phyloP scores from a whole-genome alignment of 2,888 invertebrate genomes.

The Tenthredo notha region DNA sequence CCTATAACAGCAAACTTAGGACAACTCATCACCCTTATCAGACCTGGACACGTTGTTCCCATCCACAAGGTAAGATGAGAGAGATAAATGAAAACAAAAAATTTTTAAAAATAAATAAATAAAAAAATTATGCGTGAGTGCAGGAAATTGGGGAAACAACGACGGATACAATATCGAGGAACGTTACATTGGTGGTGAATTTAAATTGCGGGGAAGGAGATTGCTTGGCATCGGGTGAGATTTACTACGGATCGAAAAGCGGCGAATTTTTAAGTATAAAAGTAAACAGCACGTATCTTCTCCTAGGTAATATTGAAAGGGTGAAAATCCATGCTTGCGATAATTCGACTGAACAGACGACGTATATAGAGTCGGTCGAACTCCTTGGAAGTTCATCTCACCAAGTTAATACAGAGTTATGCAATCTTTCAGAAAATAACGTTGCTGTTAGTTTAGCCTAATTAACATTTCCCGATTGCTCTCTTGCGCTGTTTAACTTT shows the following conservation, averaged over 20 bases:
- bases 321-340: conserved; percentile 54
- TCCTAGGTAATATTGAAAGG: conserved; percentile 55
- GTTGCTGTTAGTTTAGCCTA: neutral
- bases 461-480: neutral
- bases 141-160: conserved; percentile 58
- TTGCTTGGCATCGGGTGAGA: conserved; percentile 61
- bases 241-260: conserved; percentile 60
- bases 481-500: neutral
- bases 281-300: conserved; percentile 49
- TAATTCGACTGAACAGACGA: conserved; percentile 18
- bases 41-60: conserved; percentile 63
- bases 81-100: neutral
- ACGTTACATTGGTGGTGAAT: conserved; percentile 62
- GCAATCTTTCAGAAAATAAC: conserved; percentile 32
- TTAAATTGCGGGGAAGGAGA: conserved; percentile 51
- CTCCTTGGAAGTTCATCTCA: conserved; percentile 55
- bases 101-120: neutral
- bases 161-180: conserved; percentile 54
- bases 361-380: conserved; percentile 55
- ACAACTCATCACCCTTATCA: conserved; percentile 60
- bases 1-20: conserved; percentile 57
- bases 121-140: neutral
- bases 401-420: conserved; percentile 54
- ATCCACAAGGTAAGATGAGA: conserved; percentile 60
- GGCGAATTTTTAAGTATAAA: conserved; percentile 56